Conservation (phyloP, 2,113 vertebrate species). For the Lasiurus borealis region DNA sequence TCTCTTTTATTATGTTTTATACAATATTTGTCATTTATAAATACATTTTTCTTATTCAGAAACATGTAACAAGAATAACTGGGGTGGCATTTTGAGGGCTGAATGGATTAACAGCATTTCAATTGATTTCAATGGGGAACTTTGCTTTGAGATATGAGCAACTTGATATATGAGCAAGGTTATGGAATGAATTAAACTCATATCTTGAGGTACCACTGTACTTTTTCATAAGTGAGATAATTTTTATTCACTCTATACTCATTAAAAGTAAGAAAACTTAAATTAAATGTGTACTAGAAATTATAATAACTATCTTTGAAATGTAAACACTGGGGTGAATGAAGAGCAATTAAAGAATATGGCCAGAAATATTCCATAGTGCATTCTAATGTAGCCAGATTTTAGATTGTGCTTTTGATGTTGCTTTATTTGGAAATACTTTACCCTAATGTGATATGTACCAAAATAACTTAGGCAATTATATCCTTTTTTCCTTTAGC, state of each 20-base stretch:
- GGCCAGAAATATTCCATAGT: constrained; percentile 35
- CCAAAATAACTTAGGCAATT: constrained; percentile 78
- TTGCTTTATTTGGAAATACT: constrained; percentile 81
- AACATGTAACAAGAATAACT: too few relatives aligned
- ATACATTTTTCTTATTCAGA: too few relatives aligned
- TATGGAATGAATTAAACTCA: too few relatives aligned
- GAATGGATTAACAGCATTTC: too few relatives aligned
- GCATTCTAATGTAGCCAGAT: constrained; percentile 66
- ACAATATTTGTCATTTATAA: too few relatives aligned
- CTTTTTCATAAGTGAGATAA: constrained; percentile 22
- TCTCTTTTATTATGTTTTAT: too few relatives aligned
- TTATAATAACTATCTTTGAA: constrained; percentile 66
- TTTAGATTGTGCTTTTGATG: constrained; percentile 77
- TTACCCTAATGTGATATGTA: constrained; percentile 73
- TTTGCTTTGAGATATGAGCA: too few relatives aligned
- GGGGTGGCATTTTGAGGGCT: too few relatives aligned
- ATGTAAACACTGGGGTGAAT: constrained; percentile 41
- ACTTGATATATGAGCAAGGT: too few relatives aligned
- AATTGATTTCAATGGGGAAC: too few relatives aligned
- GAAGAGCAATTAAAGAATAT: constrained; percentile 6
- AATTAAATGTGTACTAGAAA: constrained; percentile 70
- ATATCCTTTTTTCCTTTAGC: constrained; percentile 72
- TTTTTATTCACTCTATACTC: constrained; percentile 50
- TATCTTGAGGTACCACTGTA: neutral
- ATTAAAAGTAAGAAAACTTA: constrained; percentile 63